These are phyloP conservation scores for Calyptomena viridis DNA, from an alignment of 2,113 vertebrate genomes.

Conservation along the genomic window DNA sequence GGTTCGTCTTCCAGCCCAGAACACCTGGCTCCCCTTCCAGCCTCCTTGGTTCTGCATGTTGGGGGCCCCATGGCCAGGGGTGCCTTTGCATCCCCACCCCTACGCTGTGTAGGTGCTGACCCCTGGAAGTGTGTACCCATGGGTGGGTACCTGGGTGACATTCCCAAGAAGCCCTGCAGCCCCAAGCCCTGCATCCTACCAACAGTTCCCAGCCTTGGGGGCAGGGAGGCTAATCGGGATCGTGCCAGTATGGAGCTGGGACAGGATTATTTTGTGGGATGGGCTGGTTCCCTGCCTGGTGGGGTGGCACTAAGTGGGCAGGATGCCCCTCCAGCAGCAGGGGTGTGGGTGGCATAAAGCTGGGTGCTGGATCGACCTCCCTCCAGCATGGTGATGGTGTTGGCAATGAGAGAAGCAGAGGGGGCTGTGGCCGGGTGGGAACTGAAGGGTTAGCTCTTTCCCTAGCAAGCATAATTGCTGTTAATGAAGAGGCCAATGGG, in stretches of 20 bases:
- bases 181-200: accelerated
- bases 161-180: neutral
- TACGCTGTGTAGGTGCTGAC: neutral
- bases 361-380: accelerated
- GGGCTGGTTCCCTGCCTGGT: neutral
- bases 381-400: neutral
- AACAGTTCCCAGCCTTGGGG: neutral
- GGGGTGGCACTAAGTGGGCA: neutral
- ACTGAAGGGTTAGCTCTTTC: neutral
- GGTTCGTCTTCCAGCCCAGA: constrained; percentile 3
- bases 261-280: neutral
- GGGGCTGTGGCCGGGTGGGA: neutral
- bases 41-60: neutral
- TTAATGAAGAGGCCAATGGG: neutral
- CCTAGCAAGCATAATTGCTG: neutral
- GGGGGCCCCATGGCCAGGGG: neutral
- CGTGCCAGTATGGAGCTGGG: neutral
- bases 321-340: neutral
- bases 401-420: neutral
- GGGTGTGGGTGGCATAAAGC: neutral
- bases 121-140: neutral
- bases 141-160: neutral
- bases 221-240: neutral
- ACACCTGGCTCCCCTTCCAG: constrained; percentile 31
- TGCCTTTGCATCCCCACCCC: neutral